Base-by-base conservation (phyloP, 2,888 invertebrate species). In the Lycia hirtaria region DNA sequence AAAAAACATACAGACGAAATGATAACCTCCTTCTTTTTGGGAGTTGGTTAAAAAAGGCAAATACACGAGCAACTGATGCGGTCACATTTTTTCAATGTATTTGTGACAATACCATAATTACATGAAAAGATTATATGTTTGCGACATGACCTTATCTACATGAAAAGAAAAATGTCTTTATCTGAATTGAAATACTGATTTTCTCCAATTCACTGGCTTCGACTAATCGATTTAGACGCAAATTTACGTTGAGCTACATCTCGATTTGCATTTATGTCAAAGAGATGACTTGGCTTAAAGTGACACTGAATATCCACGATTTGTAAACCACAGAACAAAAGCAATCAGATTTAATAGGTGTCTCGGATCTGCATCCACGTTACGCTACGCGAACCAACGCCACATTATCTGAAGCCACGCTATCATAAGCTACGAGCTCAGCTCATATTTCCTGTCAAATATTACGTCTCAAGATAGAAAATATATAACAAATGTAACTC, bases 261-360 rank as follows among this genome's bases (percentile, higher is more conserved):
- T 17, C 22, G 4, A 38, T 38, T 38, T 22, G 38, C 20, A 38
- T 38, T 22, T 12, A 20, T 22, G 6, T 12, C 38, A 15, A 38
- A 22, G 38, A 22, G 12, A 12, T 20, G 38, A 12, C 20, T 7
- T 1, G 12, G 38, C 20, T 38, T 38, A 22, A 22, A 20, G 22
- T 22, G 22, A 43, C 33, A 33, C 15, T 12, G 7, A 37, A 37
- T 5, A 28, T 32, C 15, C 32, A 30, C 56, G 53, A 51, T 56
- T 57, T 58, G 58, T 63, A 33, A 60, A 52, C 12, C 51, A 1
- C 12, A 43, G 50, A 61, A 57, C 56, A 54, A 56, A 58, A 41
- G 43, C 47, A 41, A 50, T 55, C 41, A 49, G 28, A 15, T 32
- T 20, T 51, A 48, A 55, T 44, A 50, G 30, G 7, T 15, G 33